phyloP scores from a whole-genome alignment of 2,113 vertebrate species.

The Callorhinus ursinus region DNA sequence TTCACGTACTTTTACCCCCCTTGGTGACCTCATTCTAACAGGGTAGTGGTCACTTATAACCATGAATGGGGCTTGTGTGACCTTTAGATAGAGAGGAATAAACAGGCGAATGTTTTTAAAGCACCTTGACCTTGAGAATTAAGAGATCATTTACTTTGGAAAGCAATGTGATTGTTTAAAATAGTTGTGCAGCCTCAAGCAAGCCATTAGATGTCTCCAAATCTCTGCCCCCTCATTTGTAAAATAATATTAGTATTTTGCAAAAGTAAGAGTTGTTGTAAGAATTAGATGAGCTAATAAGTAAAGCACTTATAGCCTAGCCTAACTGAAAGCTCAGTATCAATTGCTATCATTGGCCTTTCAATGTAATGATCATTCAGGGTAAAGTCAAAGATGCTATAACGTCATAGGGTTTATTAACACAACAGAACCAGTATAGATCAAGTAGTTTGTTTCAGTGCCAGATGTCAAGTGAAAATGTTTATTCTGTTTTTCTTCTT shows the following conservation, averaged over 20 bases:
- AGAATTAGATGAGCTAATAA: not conserved
- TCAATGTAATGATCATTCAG: not conserved
- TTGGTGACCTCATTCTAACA: not conserved
- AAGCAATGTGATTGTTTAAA: not conserved
- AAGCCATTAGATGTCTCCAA: not conserved
- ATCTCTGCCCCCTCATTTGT: not conserved
- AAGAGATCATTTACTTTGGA: constrained; percentile 30
- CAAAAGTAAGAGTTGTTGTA: not conserved
- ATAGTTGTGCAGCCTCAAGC: not conserved
- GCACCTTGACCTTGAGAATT: not conserved
- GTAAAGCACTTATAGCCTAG: not conserved
- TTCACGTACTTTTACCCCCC: not conserved
- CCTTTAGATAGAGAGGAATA: not conserved
- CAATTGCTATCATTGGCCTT: not conserved
- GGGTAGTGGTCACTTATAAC: not conserved
- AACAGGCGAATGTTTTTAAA: not conserved
- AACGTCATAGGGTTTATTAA: not conserved
- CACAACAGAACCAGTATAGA: not conserved
- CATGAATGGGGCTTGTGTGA: not conserved
- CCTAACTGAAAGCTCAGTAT: not conserved
- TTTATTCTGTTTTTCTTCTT: not conserved
- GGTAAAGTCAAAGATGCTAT: not conserved
- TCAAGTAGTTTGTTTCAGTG: not conserved
- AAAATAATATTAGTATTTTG: not conserved
- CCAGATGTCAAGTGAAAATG: not conserved